These are phyloP conservation scores for Ichneumon xanthorius DNA, from an alignment of 2,888 invertebrate genomes.

Conservation along the genomic window DNA sequence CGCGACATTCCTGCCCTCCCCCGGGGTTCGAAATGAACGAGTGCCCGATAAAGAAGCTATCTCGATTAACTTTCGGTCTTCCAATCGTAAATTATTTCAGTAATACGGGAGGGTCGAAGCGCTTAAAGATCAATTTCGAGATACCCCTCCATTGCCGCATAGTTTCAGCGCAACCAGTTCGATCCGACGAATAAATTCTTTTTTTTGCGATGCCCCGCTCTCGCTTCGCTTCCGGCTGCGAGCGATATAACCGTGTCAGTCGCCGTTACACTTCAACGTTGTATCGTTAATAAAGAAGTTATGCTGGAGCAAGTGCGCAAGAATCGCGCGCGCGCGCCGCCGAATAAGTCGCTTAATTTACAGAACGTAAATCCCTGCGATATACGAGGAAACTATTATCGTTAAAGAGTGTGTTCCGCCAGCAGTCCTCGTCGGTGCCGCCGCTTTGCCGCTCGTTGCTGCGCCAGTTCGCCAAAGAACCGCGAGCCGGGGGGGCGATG, in stretches of 20 bases:
- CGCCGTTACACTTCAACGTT: constrained; percentile 45
- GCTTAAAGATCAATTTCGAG: constrained; percentile 36
- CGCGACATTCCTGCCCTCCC: background rate
- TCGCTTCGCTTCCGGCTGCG: constrained; percentile 43
- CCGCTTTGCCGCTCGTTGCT: constrained; percentile 25
- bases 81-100: constrained; percentile 19
- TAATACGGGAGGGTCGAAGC: constrained; percentile 11
- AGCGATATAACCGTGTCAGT: constrained; percentile 52
- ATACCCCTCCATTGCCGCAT: background rate
- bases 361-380: constrained; percentile 50
- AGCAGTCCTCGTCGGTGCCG: constrained; percentile 17
- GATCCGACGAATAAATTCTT: constrained; percentile 1
- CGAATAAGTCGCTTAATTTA: constrained; percentile 66
- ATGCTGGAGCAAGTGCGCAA: constrained; percentile 44
- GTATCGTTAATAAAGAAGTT: constrained; percentile 70
- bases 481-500: constrained; percentile 50
- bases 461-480: constrained; percentile 51
- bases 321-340: constrained; percentile 33
- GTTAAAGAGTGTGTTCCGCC: constrained; percentile 32
- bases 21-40: background rate
- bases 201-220: constrained; percentile 2
- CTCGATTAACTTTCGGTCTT: background rate
- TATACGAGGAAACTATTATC: constrained; percentile 59
- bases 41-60: background rate
- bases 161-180: constrained; percentile 31